Evolutionary conservation across 2,797 vertebrate genomes (phyloP), one percentile per base, ranked within the genome.

Genomic region (Parambassis ranga): DNA sequence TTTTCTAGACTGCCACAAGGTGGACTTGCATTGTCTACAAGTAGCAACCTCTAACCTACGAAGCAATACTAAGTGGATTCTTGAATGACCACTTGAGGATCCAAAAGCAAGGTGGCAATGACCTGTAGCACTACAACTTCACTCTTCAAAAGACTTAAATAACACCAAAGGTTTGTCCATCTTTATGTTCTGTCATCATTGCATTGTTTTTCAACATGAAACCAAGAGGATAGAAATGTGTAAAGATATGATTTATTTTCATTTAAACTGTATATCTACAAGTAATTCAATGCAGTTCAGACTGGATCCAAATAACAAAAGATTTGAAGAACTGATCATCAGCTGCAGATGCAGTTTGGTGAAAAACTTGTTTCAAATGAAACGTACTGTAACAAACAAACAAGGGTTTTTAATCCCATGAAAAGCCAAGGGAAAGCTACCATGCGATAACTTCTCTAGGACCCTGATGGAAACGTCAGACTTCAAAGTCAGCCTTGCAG

Each of bases 401-500:
- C 38, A 64, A 51, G 5, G 28, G 18, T 32, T 77, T 66, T 71
- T 73, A 84, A 79, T 83, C 67, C 68, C 26, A 31, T 2, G 14
- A 51, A 60, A 44, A 44, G 41, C 30, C 36, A 30, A 38, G 62
- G 50, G 56, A 78, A 69, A 52, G 77, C 66, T 23, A 33, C 14
- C 58, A 71, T 61, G 63, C 38, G 39, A 71, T 63, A 71, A 69
- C 71, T 60, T 31, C 67, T 70, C 60, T 5, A 28, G 33, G 42
- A 77, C 38, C 27, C 38, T 8, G 8, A 78, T 57, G 71, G 72
- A 82, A 81, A 81, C 60, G 64, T 61, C n/a, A 18, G 65, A 82
- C 62, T 77, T 82, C 64, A 79, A 80, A 79, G 69, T 27, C 64
- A 57, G 50, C 11, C 58, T 71, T 78, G 71, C 70, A 57, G 71